Base-by-base conservation (phyloP, 2,113 vertebrate species). In the Sylvia atricapilla region DNA sequence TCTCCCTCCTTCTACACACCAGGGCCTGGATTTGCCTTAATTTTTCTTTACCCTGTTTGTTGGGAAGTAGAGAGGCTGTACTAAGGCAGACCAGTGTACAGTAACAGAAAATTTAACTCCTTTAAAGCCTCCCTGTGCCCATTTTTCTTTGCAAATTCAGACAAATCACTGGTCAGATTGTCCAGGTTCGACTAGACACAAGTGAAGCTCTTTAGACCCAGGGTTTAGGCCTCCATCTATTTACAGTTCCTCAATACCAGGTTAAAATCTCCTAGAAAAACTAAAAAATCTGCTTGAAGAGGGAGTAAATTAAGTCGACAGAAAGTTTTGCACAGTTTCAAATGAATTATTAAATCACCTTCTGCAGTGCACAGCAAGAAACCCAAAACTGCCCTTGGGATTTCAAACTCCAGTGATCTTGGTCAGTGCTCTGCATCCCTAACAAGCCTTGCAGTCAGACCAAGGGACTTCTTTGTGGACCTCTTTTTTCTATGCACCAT, bases 261-360 rank as follows among this genome's bases (percentile, higher is more conserved):
- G 33, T 43, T 90, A 62, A 94, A 74, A 88, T 60, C 79, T 79
- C 72, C 0, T 1, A 90, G 70, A 43, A 52, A 74, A 91, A 75
- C 17, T 9, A n/a, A 64, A 80, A 88, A 63, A 60, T 52, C 79
- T 30, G 11, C 68, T 94, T 44, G 59, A 84, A 90, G 35, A 88
- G 7, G 17, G 63, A 70, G 56, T 2, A 50, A 69, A 96, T 67
- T 59, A 70, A 96, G 58, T 46, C 85, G 75, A 78, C 87, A 93
- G 62, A 92, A 94, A 94, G 64, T 95, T 92, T 87, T 93, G 30
- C 80, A 60, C 25, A 27, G 85, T 92, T 96, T 92, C 79, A 75
- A 82, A 95, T 93, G 89, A 95, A 91, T 85, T 92, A 87, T 84
- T 93, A 81, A 94, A 88, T 92, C 79, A 52, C 85, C 86, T 96